Conservation (phyloP, 1,140 invertebrate species). For the Drosophila triauraria region DNA sequence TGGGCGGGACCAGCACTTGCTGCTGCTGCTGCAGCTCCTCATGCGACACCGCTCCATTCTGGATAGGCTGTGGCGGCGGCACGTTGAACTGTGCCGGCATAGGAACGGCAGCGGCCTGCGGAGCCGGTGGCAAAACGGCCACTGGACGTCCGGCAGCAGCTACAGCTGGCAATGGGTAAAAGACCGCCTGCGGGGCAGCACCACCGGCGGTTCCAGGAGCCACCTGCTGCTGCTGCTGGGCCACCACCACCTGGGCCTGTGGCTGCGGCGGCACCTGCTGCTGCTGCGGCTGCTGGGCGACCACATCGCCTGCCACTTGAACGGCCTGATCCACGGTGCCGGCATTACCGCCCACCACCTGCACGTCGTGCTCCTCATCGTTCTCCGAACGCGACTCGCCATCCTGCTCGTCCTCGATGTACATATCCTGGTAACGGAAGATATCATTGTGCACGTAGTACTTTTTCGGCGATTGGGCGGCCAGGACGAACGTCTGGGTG, state of each 20-base stretch:
- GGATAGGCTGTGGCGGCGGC: constrained; percentile 75
- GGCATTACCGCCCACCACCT: constrained; percentile 45
- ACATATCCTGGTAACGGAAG: constrained; percentile 95
- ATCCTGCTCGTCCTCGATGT: constrained; percentile 86
- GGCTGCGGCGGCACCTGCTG: constrained; percentile 58
- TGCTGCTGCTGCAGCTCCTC: constrained; percentile 72
- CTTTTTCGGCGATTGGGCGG: constrained; percentile 96
- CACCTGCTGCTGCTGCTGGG: constrained; percentile 55
- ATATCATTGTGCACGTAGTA: constrained; percentile 99
- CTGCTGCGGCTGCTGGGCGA: constrained; percentile 35
- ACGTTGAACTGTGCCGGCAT: constrained; percentile 73
- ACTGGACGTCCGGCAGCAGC: constrained; percentile 71
- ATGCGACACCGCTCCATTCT: constrained; percentile 81
- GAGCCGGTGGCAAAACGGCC: constrained; percentile 67
- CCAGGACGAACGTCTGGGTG: constrained; percentile 98
- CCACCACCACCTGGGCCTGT: constrained; percentile 63
- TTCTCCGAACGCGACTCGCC: constrained; percentile 88
- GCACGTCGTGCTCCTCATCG: constrained; percentile 86
- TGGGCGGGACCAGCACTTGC: constrained; percentile 66
- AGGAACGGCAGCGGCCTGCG: constrained; percentile 76
- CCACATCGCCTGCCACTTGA: constrained; percentile 58
- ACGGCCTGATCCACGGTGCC: constrained; percentile 59
- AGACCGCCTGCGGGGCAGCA: constrained; percentile 65
- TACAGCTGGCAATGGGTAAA: constrained; percentile 81
- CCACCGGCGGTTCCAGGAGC: constrained; percentile 40